These are phyloP conservation scores for Pemphigus obesinymphae DNA, from an alignment of 1,140 invertebrate genomes.

Conservation along the genomic window DNA sequence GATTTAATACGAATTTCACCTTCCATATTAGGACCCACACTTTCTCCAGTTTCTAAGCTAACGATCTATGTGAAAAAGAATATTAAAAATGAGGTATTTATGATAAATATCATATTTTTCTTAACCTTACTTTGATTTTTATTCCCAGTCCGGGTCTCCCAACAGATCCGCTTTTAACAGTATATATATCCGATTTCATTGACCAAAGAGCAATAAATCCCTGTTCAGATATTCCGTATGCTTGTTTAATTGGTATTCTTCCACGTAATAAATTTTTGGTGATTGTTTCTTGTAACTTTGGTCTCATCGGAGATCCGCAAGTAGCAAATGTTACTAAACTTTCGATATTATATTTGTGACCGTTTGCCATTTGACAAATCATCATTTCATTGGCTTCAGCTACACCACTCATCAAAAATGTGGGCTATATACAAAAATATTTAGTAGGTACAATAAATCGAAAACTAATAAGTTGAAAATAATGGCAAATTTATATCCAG, in stretches of 20 bases:
- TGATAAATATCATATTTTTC: neutral
- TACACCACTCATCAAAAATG: neutral
- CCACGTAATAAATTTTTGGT: neutral
- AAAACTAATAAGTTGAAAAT: neutral
- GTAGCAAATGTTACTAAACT: neutral
- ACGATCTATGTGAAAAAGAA: neutral
- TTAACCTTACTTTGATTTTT: neutral
- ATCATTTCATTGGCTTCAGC: neutral
- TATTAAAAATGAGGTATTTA: neutral
- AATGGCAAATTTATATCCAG: too few relatives aligned
- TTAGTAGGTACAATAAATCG: neutral
- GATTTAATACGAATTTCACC: neutral
- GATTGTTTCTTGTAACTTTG: neutral
- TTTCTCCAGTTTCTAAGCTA: neutral
- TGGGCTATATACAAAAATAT: neutral
- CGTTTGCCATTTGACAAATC: neutral
- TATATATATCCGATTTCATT: neutral
- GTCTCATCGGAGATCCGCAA: neutral
- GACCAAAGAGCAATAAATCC: neutral
- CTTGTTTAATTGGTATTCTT: constrained; percentile 6
- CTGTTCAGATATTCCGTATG: neutral
- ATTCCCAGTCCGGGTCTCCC: neutral
- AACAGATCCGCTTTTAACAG: neutral
- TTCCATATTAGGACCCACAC: neutral
- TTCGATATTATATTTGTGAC: neutral